phyloP scores from a whole-genome alignment of 1,140 invertebrate genomes.

The Ceratitis capitata region DNA sequence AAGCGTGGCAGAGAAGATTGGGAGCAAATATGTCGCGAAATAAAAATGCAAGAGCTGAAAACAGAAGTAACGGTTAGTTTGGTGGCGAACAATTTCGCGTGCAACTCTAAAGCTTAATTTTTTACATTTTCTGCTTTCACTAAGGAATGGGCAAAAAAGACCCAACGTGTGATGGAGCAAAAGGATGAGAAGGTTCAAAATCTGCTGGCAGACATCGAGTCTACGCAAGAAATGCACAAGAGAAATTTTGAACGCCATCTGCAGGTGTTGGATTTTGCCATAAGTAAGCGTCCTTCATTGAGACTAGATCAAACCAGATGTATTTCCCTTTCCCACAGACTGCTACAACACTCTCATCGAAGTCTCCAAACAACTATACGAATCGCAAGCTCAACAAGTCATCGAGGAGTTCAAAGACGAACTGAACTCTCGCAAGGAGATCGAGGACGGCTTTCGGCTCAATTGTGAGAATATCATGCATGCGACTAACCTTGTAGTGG shows the following conservation, averaged over 20 bases:
- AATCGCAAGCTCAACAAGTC: constrained; percentile 53
- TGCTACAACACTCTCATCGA: constrained; percentile 53
- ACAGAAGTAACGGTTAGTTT: constrained; percentile 47
- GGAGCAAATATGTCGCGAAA: constrained; percentile 52
- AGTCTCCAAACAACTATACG: constrained; percentile 48
- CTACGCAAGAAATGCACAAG: constrained; percentile 51
- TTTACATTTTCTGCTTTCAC: not conserved
- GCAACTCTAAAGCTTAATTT: not conserved
- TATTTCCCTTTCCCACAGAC: not conserved
- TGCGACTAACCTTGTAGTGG: constrained; percentile 51
- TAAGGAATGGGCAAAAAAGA: constrained; percentile 47
- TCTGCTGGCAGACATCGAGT: constrained; percentile 51
- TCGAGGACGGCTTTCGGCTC: constrained; percentile 49
- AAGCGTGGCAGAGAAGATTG: constrained; percentile 48
- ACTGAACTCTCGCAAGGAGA: constrained; percentile 50
- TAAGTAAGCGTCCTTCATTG: no score
- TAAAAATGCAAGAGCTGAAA: constrained; percentile 53
- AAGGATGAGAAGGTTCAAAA: constrained; percentile 55
- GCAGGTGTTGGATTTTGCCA: constrained; percentile 56
- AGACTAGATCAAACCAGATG: not conserved
- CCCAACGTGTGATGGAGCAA: constrained; percentile 46
- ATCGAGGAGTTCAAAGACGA: constrained; percentile 56
- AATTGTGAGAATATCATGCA: constrained; percentile 59
- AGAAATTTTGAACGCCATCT: constrained; percentile 48
- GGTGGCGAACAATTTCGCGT: not conserved